Conservation (phyloP, 1,140 invertebrate species). For the Diuraphis noxia region DNA sequence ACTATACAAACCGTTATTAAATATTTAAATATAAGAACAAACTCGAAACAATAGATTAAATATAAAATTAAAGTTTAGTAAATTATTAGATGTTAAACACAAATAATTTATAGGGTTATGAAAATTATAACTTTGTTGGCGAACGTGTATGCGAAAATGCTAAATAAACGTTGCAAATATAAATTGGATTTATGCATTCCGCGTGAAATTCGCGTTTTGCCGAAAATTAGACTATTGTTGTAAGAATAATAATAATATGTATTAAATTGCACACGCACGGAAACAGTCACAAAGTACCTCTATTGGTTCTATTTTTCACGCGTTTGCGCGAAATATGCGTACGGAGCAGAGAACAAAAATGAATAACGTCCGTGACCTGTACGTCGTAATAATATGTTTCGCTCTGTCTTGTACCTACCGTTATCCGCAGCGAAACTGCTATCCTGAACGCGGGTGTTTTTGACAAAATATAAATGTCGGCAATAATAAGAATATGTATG, state of each 20-base stretch:
- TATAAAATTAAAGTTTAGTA: slow-evolving; percentile 13
- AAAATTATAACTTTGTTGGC: slow-evolving; percentile 20
- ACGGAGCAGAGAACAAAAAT: background rate
- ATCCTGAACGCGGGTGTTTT: background rate
- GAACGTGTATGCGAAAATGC: background rate
- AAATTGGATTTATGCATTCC: background rate
- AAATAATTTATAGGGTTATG: slow-evolving; percentile 3
- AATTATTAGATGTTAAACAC: background rate
- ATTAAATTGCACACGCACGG: background rate
- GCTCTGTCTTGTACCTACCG: background rate
- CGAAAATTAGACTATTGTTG: background rate
- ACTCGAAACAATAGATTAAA: background rate
- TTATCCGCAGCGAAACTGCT: background rate
- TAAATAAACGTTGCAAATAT: slow-evolving; percentile 10
- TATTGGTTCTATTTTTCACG: background rate
- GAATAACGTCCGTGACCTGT: background rate
- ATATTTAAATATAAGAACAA: slow-evolving; percentile 5
- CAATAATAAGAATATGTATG: background rate
- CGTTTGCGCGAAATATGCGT: background rate
- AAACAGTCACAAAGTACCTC: background rate
- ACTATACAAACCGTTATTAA: background rate
- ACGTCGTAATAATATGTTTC: background rate
- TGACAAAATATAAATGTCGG: slow-evolving; percentile 8
- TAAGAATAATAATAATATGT: background rate
- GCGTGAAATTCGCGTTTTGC: background rate